These are phyloP conservation scores for Chloroclystis v-ata DNA, from an alignment of 2,888 invertebrate genomes.

Conservation along the genomic window DNA sequence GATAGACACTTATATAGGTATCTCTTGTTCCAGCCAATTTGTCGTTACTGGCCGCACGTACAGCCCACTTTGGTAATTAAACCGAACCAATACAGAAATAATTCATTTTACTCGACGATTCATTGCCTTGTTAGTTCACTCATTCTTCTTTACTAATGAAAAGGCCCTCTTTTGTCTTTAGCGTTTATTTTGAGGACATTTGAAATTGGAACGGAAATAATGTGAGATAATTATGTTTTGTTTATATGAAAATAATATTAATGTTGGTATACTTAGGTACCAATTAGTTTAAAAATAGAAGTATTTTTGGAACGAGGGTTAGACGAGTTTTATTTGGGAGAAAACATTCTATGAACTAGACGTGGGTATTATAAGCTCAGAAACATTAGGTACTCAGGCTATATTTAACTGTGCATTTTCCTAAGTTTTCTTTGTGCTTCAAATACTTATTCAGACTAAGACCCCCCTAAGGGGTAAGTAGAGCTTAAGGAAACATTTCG, in stretches of 20 bases:
- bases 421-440: constrained; percentile 9
- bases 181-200: not conserved
- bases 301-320: too few species aligned
- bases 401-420: not conserved
- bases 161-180: not conserved
- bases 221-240: too few species aligned
- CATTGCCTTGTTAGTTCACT: constrained; percentile 38
- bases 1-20: too few species aligned
- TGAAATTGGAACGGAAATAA: not conserved
- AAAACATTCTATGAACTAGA: too few species aligned
- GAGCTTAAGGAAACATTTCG: constrained; percentile 12
- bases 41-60: constrained; percentile 39
- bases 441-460: constrained; percentile 11
- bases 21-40: constrained; percentile 25
- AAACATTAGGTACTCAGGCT: not conserved
- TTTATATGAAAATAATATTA: too few species aligned
- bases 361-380: too few species aligned
- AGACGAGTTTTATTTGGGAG: too few species aligned
- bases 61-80: constrained; percentile 43
- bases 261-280: too few species aligned
- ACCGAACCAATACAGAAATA: constrained; percentile 41
- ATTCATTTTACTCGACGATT: constrained; percentile 44
- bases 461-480: constrained; percentile 8
- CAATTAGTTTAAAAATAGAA: too few species aligned
- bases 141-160: constrained; percentile 21